phyloP scores from a whole-genome alignment of 2,888 invertebrate species.

The Netelia inedita region DNA sequence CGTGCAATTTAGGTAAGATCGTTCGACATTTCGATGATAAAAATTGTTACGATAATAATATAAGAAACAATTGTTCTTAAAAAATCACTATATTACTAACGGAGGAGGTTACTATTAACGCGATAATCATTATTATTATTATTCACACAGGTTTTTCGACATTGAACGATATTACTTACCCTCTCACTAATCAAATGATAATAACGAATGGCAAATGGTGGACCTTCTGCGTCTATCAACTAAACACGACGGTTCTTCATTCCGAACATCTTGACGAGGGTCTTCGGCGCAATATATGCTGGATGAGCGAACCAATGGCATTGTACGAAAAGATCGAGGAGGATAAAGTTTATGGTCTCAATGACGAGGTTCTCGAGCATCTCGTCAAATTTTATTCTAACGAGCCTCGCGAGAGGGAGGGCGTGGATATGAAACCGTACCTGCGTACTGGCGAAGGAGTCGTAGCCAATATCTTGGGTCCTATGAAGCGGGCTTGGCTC shows the following conservation, averaged over 20 bases:
- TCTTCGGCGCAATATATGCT: conserved; percentile 92
- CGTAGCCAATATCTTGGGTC: conserved; percentile 89
- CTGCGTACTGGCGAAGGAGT: conserved; percentile 87
- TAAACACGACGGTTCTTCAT: conserved; percentile 93
- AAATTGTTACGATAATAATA: too few species aligned
- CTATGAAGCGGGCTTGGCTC: conserved; percentile 89
- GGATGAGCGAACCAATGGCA: conserved; percentile 90
- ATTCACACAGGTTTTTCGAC: conserved; percentile 90
- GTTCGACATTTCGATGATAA: too few species aligned
- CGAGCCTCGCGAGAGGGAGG: conserved; percentile 87
- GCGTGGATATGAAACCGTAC: conserved; percentile 91
- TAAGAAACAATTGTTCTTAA: too few species aligned
- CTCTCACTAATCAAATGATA: conserved; percentile 94
- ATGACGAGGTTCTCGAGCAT: conserved; percentile 91
- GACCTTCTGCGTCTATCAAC: conserved; percentile 95
- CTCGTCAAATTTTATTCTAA: conserved; percentile 92
- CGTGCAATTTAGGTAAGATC: conserved; percentile 89
- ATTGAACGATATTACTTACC: conserved; percentile 96
- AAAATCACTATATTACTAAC: background rate
- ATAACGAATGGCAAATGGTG: conserved; percentile 95
- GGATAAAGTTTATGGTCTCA: conserved; percentile 91
- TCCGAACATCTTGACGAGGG: conserved; percentile 88
- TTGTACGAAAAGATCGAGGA: conserved; percentile 91
- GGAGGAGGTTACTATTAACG: background rate
- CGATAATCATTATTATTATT: background rate